phyloP scores from a whole-genome alignment of 1,140 invertebrate species.

The Chelonus insularis region DNA sequence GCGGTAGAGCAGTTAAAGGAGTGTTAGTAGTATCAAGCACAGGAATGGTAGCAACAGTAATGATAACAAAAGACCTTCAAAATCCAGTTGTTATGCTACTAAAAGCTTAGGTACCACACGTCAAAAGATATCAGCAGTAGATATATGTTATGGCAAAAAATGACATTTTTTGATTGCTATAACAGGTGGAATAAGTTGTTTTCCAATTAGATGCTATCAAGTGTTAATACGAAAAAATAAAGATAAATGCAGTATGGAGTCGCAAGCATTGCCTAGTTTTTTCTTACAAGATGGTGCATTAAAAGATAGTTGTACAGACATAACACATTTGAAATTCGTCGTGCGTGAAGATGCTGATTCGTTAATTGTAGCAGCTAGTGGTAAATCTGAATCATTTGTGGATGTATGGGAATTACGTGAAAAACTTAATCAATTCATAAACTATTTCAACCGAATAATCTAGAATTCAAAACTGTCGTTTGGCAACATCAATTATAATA shows the following conservation, averaged over 20 bases:
- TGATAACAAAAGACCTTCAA: conserved; percentile 61
- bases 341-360: conserved; percentile 81
- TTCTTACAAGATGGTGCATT: conserved; percentile 69
- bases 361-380: conserved; percentile 72
- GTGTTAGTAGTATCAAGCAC: conserved; percentile 81
- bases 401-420: conserved; percentile 88
- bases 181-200: conserved; percentile 67
- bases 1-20: conserved; percentile 79
- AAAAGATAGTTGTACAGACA: conserved; percentile 57
- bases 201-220: conserved; percentile 76
- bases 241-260: conserved; percentile 66
- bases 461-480: conserved; percentile 71
- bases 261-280: conserved; percentile 79
- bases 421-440: conserved; percentile 77
- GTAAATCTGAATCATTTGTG: conserved; percentile 68
- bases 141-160: conserved; percentile 76
- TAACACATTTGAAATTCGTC: conserved; percentile 80
- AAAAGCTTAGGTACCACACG: conserved; percentile 75
- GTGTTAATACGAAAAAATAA: conserved; percentile 66
- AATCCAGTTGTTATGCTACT: conserved; percentile 58
- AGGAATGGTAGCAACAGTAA: conserved; percentile 77
- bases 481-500: conserved; percentile 73
- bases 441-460: conserved; percentile 63
- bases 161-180: conserved; percentile 81
- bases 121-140: conserved; percentile 73